Base-by-base conservation (phyloP, 2,888 invertebrate genomes). In the Chorisops tibialis region DNA sequence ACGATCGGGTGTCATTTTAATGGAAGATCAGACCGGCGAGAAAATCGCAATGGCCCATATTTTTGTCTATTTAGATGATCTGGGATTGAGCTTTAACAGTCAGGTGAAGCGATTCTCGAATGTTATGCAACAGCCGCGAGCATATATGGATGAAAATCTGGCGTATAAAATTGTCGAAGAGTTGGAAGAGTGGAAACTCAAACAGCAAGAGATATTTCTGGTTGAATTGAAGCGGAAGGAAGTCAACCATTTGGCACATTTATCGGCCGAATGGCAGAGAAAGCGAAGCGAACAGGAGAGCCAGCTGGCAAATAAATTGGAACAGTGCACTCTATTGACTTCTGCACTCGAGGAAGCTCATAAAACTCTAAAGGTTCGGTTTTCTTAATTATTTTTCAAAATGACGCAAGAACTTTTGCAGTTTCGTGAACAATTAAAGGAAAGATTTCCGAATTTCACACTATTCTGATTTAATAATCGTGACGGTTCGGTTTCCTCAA, bases 161-260 rank as follows among this genome's bases (percentile, higher is more conserved):
- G 78, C 79, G 0, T 75, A 81, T 19, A 83, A 82, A 73, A 82
- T 85, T 67, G 82, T 88, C 0, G 81, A 84, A 37, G 87, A 88
- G 65, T 75, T 91, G 1, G 87, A 87, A 70, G 84, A 84, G 21
- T 91, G 90, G 89, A 90, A 88, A 70, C 82, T 84, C 65, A 80
- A 82, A 22, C 85, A 88, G 69, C 85, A 87, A 70, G 81, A 83
- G 64, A 71, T 83, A 6, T 89, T 85, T 69, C 81, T 83, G 69
- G 73, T 76, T 43, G 85, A 85, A 80, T 70, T 86, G 12, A 81
- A 81, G 69, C 80, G 78, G 59, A 85, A 84, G 72, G 85, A 86
- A 69, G 79, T 81, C 18, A 79, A 80, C 61, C 82, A 85, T 69
- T 70, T 83, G 4, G 78, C 79, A 0, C 70, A 81, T 1, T 69